Evolutionary conservation across 1,140 invertebrate species (phyloP).

Genomic region (Drosophila santomea): DNA sequence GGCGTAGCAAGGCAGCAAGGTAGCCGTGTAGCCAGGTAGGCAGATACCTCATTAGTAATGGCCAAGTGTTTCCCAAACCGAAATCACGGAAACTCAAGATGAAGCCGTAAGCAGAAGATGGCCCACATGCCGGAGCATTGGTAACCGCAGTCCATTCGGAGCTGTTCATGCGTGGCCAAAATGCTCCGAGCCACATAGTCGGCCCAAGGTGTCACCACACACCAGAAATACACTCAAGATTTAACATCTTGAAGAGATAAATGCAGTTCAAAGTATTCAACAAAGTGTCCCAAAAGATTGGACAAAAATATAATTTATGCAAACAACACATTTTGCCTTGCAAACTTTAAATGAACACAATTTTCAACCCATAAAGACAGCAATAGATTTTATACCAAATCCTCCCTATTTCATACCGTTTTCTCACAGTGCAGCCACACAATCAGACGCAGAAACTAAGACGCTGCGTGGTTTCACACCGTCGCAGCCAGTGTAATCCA

Average conservation of each 20-base stretch:
- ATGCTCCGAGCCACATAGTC: background rate
- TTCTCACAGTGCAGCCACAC: constrained; percentile 14
- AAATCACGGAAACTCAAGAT: constrained; percentile 45
- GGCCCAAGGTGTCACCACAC: constrained; percentile 31
- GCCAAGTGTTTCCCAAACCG: constrained; percentile 11
- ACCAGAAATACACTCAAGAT: background rate
- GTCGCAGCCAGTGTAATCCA: constrained; percentile 47
- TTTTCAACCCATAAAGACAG: too few relatives aligned
- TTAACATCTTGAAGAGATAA: background rate
- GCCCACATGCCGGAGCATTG: constrained; percentile 2
- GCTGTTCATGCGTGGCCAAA: constrained; percentile 40
- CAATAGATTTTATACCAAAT: too few relatives aligned
- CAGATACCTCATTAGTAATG: constrained; percentile 43
- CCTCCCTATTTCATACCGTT: background rate
- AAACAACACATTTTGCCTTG: too few relatives aligned
- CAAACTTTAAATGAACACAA: too few relatives aligned
- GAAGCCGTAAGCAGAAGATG: background rate
- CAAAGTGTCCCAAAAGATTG: too few relatives aligned
- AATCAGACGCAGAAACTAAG: constrained; percentile 6
- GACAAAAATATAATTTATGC: too few relatives aligned
- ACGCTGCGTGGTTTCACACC: constrained; percentile 1
- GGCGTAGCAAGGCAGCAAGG: constrained; percentile 1
- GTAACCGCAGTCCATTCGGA: constrained; percentile 36
- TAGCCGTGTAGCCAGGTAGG: background rate
- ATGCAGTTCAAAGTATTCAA: too few relatives aligned